Evolutionary conservation across 2,797 vertebrate species (phyloP).

Genomic region (Adrianichthys oophorus): DNA sequence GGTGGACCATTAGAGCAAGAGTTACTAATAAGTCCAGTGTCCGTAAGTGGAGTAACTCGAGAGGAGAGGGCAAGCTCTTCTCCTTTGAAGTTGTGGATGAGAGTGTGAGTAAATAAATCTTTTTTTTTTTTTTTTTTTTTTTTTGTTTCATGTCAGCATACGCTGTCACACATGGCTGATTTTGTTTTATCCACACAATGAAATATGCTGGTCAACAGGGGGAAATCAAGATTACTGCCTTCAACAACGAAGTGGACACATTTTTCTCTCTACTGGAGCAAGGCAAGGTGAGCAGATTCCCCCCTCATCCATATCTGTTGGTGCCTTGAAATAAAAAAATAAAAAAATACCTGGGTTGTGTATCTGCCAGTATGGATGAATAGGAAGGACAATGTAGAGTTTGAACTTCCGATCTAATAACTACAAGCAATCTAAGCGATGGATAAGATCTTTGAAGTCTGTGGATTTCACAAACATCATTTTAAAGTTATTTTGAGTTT

Average conservation of each 20-base stretch:
- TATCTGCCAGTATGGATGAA: not conserved
- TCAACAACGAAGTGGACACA: conserved; percentile 95
- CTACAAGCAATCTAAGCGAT: no score
- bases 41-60: conserved; percentile 94
- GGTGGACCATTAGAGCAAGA: conserved; percentile 93
- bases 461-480: no score
- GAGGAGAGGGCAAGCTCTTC: conserved; percentile 93
- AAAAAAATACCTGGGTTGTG: conserved; percentile 2
- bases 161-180: conserved; percentile 19
- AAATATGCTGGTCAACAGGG: conserved; percentile 79
- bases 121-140: conserved; percentile 7
- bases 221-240: conserved; percentile 94
- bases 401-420: not conserved
- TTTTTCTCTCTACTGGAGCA: conserved; percentile 92
- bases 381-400: not conserved
- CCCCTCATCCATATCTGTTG: conserved; percentile 19
- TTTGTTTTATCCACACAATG: conserved; percentile 1
- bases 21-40: conserved; percentile 91
- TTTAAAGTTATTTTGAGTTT: no score
- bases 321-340: conserved; percentile 8
- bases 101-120: conserved; percentile 78
- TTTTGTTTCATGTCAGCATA: conserved; percentile 13
- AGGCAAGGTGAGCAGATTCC: conserved; percentile 87
- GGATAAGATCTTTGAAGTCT: no score
- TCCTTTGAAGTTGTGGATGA: conserved; percentile 92